Conservation (phyloP, 2,797 vertebrate genomes). For the Pagetopsis macropterus region DNA sequence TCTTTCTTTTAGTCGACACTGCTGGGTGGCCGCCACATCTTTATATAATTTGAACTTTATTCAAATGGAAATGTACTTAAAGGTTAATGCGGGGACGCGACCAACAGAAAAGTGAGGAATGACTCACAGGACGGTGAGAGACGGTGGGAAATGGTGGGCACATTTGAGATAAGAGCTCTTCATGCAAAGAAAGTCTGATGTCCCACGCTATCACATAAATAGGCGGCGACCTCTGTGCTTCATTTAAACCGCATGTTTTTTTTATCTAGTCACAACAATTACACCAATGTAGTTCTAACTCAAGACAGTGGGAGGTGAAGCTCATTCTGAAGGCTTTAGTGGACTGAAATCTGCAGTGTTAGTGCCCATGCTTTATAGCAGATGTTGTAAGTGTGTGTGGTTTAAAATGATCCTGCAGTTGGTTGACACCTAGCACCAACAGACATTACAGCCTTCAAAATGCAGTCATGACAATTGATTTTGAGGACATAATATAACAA, state of each 20-base stretch:
- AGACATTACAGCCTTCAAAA: neutral
- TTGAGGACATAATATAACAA: neutral
- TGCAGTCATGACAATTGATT: neutral
- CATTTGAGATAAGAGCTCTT: constrained; percentile 32
- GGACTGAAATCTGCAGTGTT: neutral
- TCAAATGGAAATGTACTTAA: constrained; percentile 24
- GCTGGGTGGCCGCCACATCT: neutral
- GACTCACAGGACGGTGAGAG: constrained; percentile 24
- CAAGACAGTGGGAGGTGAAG: constrained; percentile 33
- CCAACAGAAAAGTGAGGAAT: constrained; percentile 10
- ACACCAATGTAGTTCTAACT: constrained; percentile 30
- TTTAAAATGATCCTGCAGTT: neutral
- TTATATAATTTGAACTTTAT: constrained; percentile 1
- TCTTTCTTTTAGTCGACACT: neutral
- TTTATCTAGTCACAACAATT: constrained; percentile 50
- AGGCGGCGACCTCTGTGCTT: constrained; percentile 8
- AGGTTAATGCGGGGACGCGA: constrained; percentile 31
- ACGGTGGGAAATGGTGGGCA: constrained; percentile 5
- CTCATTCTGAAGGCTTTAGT: constrained; percentile 18
- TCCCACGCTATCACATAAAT: constrained; percentile 17
- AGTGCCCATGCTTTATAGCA: neutral
- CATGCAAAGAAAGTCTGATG: constrained; percentile 24
- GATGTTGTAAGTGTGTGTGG: neutral
- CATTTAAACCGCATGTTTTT: constrained; percentile 45
- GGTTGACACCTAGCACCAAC: neutral